A percentile compares a stretch with the other conserved stretches of the same genome.
These are phyloP conservation scores for Pseudorasbora parva DNA, from an alignment of 2,113 vertebrate genomes.

Conservation along the genomic window DNA sequence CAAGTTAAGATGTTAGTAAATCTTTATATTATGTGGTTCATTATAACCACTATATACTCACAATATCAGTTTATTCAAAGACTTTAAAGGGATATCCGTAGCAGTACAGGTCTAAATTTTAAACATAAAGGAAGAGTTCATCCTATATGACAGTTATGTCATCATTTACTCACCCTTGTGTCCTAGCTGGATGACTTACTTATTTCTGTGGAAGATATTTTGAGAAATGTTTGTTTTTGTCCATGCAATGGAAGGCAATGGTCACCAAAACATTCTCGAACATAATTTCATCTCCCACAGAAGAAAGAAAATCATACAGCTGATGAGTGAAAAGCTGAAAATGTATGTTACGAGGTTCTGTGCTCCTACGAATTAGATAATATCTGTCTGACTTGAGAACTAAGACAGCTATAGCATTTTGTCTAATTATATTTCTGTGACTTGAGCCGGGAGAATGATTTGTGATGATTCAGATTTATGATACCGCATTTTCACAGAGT, in stretches of 20 bases:
- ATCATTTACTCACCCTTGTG: background rate
- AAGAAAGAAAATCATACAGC: background rate
- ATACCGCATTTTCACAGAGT: background rate
- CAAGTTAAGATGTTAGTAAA: background rate
- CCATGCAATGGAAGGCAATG: background rate
- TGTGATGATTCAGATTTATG: background rate
- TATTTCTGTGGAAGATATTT: background rate
- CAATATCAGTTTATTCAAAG: background rate
- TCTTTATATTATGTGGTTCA: background rate
- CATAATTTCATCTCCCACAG: background rate
- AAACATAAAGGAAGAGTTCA: background rate
- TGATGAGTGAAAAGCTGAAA: background rate
- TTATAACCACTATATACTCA: background rate
- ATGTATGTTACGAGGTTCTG: background rate
- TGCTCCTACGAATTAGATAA: too few relatives aligned
- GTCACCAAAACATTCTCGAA: background rate
- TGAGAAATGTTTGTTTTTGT: background rate
- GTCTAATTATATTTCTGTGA: background rate
- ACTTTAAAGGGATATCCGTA: background rate
- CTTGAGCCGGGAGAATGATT: background rate
- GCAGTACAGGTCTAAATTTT: background rate
- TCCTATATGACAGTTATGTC: background rate
- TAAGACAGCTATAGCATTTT: background rate
- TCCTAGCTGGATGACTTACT: background rate
- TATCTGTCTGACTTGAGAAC: background rate